Evolutionary conservation across 35 echinoderm and acorn worm genomes (phyloP), one percentile per base, ranked within the genome.

Genomic region (Holothuria glaberrima): DNA sequence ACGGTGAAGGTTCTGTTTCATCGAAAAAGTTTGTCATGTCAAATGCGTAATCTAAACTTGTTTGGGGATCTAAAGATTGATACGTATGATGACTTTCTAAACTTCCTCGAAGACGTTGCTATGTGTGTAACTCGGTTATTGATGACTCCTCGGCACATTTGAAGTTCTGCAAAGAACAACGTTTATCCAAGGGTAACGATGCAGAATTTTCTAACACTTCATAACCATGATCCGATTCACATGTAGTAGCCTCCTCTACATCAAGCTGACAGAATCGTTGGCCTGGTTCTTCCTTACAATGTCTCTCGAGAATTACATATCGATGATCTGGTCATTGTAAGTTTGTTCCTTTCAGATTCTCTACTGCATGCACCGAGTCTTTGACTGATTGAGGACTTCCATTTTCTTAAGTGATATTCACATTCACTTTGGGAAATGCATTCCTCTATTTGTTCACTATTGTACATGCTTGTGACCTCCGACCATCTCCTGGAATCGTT

Each of bases 71-170:
- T 29, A 82, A 60, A 28, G 79, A 82, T 33, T 82, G 79, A 22
- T 82, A 82, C 20, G 79, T 82, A 33, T 82, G 79, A 30, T 82
- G 79, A 59, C 79, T 82, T 10, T 22, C 44, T 18, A 82, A 56
- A 58, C 79, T 82, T 48, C 79, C 79, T 1, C 48, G 36, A 30
- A 82, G 48, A 82, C 79, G 58, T 60, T 82, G 79, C 24, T 82
- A 82, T 20, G 79, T 26, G 24, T 60, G 58, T 9, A 48, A 82
- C 48, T 30, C 79, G 12, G 25, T 50, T 48, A 59, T 24, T 2
- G 79, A 82, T 29, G 44, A 82, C 12, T 17, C 26, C 3, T 82
- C 79, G 0, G 17, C 48, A 31, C 31, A 69, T 1, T 33, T 1
- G 9, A 6, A 33, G 9, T 69, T 33, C 9, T 69, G 5, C 4